phyloP scores from a whole-genome alignment of 2,888 invertebrate genomes.

The Anodontia alba region DNA sequence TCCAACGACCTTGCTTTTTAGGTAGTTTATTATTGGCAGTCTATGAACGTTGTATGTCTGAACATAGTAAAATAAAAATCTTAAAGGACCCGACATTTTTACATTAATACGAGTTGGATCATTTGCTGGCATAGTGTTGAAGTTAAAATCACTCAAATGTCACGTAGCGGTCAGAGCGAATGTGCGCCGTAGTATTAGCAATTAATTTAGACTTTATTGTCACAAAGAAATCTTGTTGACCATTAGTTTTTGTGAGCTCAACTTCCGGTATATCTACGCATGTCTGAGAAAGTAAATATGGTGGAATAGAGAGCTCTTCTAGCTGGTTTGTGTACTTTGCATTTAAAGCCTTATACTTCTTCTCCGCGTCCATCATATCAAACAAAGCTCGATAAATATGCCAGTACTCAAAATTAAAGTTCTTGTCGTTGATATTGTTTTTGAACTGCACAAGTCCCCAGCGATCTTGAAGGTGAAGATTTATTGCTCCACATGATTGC shows the following conservation, averaged over 20 bases:
- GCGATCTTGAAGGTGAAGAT: slow-evolving; percentile 52
- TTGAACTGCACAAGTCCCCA: slow-evolving; percentile 77
- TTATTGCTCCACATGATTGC: slow-evolving; percentile 52
- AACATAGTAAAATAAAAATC: too few species aligned
- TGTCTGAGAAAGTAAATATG: slow-evolving; percentile 64
- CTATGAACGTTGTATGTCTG: too few species aligned
- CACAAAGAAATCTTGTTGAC: slow-evolving; percentile 55
- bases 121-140: too few species aligned
- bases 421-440: slow-evolving; percentile 33
- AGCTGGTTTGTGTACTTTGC: slow-evolving; percentile 63
- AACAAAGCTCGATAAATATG: slow-evolving; percentile 68
- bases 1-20: too few species aligned
- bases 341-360: slow-evolving; percentile 68
- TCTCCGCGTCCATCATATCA: slow-evolving; percentile 64
- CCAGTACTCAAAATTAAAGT: slow-evolving; percentile 57
- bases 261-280: slow-evolving; percentile 65
- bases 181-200: neutral
- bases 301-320: slow-evolving; percentile 63
- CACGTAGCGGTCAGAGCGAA: slow-evolving; percentile 7
- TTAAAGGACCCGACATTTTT: too few species aligned
- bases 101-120: too few species aligned
- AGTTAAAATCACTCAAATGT: slow-evolving; percentile 16
- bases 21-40: too few species aligned
- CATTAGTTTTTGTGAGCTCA: slow-evolving; percentile 51
- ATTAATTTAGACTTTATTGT: slow-evolving; percentile 37